Percentiles rank a stretch among this genome's conserved stretches.
These are phyloP conservation scores for Eulimnadia texana DNA, from an alignment of 1,140 invertebrate species.

Conservation along the genomic window DNA sequence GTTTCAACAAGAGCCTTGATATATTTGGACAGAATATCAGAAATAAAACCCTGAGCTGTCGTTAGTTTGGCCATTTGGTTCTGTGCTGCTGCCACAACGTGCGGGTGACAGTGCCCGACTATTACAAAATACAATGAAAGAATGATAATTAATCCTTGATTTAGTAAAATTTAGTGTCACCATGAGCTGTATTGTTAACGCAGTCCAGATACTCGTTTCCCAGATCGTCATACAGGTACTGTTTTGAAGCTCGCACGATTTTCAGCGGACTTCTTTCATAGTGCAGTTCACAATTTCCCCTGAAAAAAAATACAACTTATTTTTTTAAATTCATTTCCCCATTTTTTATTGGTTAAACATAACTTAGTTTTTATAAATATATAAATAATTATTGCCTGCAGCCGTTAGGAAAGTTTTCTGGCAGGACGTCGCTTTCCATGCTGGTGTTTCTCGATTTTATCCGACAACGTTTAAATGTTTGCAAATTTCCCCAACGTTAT, in stretches of 20 bases:
- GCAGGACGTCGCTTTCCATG: no score
- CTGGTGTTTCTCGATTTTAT: no score
- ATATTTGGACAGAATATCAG: constrained; percentile 37
- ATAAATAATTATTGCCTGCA: no score
- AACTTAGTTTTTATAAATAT: no score
- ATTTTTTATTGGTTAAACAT: no score
- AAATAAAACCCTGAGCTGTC: constrained; percentile 17
- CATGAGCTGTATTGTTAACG: constrained; percentile 47
- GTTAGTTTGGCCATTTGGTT: constrained; percentile 33
- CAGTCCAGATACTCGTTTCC: constrained; percentile 41
- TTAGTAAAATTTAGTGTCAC: constrained; percentile 24
- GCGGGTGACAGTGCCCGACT: constrained; percentile 46
- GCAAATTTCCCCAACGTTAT: no score
- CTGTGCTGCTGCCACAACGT: constrained; percentile 35
- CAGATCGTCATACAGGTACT: constrained; percentile 44
- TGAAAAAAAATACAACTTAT: constrained; percentile 13
- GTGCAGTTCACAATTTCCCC: constrained; percentile 20
- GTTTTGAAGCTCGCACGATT: constrained; percentile 26
- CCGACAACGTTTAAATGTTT: no score
- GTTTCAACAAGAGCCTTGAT: constrained; percentile 36
- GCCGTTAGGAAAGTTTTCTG: no score
- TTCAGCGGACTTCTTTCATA: constrained; percentile 21
- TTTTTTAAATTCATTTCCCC: background rate
- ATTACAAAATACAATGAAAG: background rate
- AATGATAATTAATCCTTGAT: background rate